A percentile compares a stretch with the other conserved stretches of the same genome.
phyloP scores from a whole-genome alignment of 2,113 vertebrate species.

The Ctenodactylus gundi region DNA sequence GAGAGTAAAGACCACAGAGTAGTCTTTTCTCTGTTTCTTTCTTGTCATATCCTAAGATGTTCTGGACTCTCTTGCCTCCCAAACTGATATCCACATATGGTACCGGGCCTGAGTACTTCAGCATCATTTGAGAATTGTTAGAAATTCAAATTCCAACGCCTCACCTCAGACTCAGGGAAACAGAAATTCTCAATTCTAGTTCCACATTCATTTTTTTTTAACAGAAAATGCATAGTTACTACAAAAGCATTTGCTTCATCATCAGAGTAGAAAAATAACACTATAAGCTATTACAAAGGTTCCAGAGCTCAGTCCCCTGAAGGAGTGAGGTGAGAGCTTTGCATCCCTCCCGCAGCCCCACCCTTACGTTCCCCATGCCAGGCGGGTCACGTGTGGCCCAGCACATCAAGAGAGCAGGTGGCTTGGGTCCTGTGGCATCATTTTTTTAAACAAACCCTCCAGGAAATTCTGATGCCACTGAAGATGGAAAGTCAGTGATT shows the following conservation, averaged over 20 bases:
- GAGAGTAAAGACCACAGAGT: not conserved
- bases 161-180: not conserved
- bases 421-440: too few species aligned
- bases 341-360: not conserved
- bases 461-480: not conserved
- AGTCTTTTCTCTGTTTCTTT: not conserved
- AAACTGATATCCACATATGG: not conserved
- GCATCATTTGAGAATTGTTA: not conserved
- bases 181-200: not conserved
- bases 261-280: conserved; percentile 73
- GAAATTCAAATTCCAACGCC: not conserved
- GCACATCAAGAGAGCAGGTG: too few species aligned
- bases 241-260: conserved; percentile 74
- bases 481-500: not conserved
- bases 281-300: conserved; percentile 24
- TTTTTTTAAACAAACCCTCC: not conserved
- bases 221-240: conserved; percentile 86
- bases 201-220: too few species aligned
- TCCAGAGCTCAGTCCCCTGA: not conserved
- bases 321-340: not conserved
- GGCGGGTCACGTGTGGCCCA: not conserved
- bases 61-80: not conserved
- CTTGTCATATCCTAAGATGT: not conserved
- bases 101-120: not conserved
- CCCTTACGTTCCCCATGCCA: not conserved